Evolutionary conservation across 2,797 vertebrate species (phyloP).

Genomic region (Gambelia wislizenii): DNA sequence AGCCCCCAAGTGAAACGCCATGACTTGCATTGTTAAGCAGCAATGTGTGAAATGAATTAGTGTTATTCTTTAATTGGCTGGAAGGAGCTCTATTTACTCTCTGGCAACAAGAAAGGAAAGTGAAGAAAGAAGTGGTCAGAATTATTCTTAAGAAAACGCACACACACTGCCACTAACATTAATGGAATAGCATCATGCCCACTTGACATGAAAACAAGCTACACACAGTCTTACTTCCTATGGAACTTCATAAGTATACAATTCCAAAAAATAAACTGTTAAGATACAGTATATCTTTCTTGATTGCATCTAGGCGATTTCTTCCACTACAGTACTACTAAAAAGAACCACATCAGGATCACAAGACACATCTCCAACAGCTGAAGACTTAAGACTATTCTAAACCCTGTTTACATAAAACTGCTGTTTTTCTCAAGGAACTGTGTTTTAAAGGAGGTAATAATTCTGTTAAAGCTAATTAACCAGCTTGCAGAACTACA

Average conservation of each 20-base stretch:
- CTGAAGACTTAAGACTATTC: background rate
- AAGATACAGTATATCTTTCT: background rate
- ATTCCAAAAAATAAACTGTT: background rate
- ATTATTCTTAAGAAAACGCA: slow-evolving; percentile 53
- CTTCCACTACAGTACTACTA: background rate
- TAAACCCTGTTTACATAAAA: background rate
- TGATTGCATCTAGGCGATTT: background rate
- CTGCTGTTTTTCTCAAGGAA: background rate
- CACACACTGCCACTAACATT: slow-evolving; percentile 8
- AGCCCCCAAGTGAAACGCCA: background rate
- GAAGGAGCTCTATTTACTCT: slow-evolving; percentile 54
- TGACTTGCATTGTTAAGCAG: slow-evolving; percentile 67
- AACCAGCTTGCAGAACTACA: background rate
- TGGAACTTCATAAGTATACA: background rate
- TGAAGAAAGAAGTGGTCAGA: slow-evolving; percentile 42
- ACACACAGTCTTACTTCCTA: background rate
- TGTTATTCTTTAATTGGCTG: slow-evolving; percentile 62
- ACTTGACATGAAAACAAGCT: background rate
- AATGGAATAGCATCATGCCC: background rate
- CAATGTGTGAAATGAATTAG: slow-evolving; percentile 60
- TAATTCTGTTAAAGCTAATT: background rate
- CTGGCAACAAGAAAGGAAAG: slow-evolving; percentile 46
- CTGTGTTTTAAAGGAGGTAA: background rate
- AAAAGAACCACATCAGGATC: background rate
- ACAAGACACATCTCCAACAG: background rate